phyloP scores from a whole-genome alignment of 2,888 invertebrate genomes.

The Spisula solida region DNA sequence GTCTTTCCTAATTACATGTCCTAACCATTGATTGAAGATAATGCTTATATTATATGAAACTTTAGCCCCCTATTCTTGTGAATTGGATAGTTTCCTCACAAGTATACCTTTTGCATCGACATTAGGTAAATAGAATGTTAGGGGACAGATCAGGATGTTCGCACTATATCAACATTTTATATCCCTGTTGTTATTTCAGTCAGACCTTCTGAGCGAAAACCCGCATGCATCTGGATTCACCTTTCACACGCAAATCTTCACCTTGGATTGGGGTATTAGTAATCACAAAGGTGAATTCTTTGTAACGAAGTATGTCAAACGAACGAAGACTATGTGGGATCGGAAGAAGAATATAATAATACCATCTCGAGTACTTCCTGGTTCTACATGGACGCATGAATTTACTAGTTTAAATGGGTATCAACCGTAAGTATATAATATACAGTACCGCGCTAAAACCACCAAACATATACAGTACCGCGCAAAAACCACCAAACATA shows the following conservation, averaged over 20 bases:
- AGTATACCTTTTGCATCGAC: too few relatives aligned
- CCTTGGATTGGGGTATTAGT: slow-evolving; percentile 52
- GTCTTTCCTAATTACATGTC: too few relatives aligned
- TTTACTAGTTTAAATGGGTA: slow-evolving; percentile 32
- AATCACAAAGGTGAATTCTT: slow-evolving; percentile 36
- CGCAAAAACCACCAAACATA: too few relatives aligned
- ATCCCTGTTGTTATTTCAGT: slow-evolving; percentile 36
- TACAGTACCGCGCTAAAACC: too few relatives aligned
- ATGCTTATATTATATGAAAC: too few relatives aligned
- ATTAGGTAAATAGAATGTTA: too few relatives aligned
- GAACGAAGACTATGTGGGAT: slow-evolving; percentile 58
- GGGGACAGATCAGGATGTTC: too few relatives aligned
- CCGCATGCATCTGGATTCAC: slow-evolving; percentile 45
- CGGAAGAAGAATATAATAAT: slow-evolving; percentile 51
- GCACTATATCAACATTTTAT: too few relatives aligned
- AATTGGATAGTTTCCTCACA: too few relatives aligned
- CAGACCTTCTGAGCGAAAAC: background rate
- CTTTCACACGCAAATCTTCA: slow-evolving; percentile 55
- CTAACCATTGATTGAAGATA: too few relatives aligned
- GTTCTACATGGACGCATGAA: slow-evolving; percentile 54
- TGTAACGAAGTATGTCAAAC: slow-evolving; percentile 41
- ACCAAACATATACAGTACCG: too few relatives aligned
- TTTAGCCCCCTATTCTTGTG: too few relatives aligned
- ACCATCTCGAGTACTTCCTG: slow-evolving; percentile 37
- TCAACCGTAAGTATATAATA: slow-evolving; percentile 35